Evolutionary conservation across 2,113 vertebrate species (phyloP).

Genomic region (Sceloporus undulatus): DNA sequence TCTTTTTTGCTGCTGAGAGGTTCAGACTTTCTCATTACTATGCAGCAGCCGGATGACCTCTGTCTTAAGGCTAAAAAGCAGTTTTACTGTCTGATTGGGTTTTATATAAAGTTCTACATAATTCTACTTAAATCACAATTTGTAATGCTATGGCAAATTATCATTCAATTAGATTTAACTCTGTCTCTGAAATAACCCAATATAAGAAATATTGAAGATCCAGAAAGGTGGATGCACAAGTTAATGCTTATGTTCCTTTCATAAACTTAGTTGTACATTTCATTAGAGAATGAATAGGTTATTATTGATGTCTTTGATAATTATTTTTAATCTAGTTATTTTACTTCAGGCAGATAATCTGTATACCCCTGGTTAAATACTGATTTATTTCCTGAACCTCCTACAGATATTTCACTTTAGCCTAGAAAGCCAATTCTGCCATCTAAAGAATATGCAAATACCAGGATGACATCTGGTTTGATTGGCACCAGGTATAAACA

Average conservation of each 20-base stretch:
- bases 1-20: slow-evolving; percentile 48
- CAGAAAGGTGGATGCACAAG: slow-evolving; percentile 38
- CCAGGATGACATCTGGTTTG: too few relatives aligned
- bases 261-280: slow-evolving; percentile 68
- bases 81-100: slow-evolving; percentile 72
- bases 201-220: slow-evolving; percentile 52
- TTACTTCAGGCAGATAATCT: slow-evolving; percentile 30
- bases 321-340: slow-evolving; percentile 65
- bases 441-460: neutral
- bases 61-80: slow-evolving; percentile 74
- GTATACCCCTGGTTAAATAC: neutral
- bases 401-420: slow-evolving; percentile 32
- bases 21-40: slow-evolving; percentile 65
- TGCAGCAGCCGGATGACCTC: slow-evolving; percentile 64
- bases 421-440: neutral
- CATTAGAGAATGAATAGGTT: slow-evolving; percentile 65
- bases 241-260: slow-evolving; percentile 52
- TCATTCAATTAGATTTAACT: slow-evolving; percentile 71
- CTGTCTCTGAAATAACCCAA: slow-evolving; percentile 48
- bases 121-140: slow-evolving; percentile 74
- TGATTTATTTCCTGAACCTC: slow-evolving; percentile 1
- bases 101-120: slow-evolving; percentile 72
- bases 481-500: neutral
- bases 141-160: slow-evolving; percentile 76
- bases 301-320: slow-evolving; percentile 59